Conservation (phyloP, 2,113 vertebrate genomes). For the Muntiacus reevesi region DNA sequence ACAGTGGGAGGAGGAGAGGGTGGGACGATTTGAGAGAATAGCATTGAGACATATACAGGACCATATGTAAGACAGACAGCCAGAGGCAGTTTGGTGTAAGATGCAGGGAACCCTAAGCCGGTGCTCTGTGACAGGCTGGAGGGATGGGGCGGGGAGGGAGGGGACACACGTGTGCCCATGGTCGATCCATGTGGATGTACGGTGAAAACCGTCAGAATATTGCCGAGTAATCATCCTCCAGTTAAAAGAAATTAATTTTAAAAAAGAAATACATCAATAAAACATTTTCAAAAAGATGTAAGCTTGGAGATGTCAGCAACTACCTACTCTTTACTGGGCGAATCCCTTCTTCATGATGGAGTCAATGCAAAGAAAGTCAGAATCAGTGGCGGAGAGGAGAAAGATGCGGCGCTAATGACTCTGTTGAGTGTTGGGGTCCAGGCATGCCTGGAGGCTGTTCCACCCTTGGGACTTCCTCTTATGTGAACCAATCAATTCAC, state of each 20-base stretch:
- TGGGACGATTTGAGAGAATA: neutral
- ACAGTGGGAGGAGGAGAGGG: neutral
- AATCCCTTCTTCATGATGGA: neutral
- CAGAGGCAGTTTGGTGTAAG: neutral
- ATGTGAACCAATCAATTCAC: neutral
- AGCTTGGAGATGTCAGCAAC: neutral
- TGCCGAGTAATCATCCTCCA: neutral
- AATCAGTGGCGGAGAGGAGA: neutral
- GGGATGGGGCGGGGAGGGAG: neutral
- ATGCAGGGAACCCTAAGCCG: neutral
- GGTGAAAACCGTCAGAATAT: accelerated
- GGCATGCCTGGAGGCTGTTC: neutral
- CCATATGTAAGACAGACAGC: too few relatives aligned
- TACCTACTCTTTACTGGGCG: too few relatives aligned
- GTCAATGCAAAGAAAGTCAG: neutral
- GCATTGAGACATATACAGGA: accelerated
- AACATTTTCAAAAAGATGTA: neutral
- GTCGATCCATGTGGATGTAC: accelerated
- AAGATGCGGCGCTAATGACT: neutral
- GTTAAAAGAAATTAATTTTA: neutral
- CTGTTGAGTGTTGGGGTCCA: neutral
- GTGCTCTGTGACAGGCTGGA: neutral
- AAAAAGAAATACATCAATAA: neutral
- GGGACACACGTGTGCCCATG: too few relatives aligned
- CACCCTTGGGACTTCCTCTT: neutral